Base-by-base conservation (phyloP, 2,797 vertebrate species). In the Melanotaenia maccullochi region DNA sequence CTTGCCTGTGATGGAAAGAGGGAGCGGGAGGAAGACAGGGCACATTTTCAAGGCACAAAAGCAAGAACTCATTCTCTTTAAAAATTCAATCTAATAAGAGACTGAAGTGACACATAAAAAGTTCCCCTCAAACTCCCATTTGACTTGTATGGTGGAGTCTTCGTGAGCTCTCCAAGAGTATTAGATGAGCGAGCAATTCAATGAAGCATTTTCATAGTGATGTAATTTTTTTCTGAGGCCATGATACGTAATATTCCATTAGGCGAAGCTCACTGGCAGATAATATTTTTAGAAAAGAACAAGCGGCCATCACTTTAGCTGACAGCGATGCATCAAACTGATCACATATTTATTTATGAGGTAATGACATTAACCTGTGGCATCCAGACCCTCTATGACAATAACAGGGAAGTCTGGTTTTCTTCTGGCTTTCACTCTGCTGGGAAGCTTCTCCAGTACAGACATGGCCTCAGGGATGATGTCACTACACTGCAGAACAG, bases 361-460 rank as follows among this genome's bases (percentile, higher is more conserved):
- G 65, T 90, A 90, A 92, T 87, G 78, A 25, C 59, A 86, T 93
- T 94, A 91, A 99, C 98, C 98, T 74, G 98, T 98, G 87, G 96
- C 97, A 88, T 99, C 97, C 90, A 99, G 92, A 22, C 97, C 98
- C 68, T 99, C 97, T 18, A 97, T 92, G 79, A 94, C 96, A 67
- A 98, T 92, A 44, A 97, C 90, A 0, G 96, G 97, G 87, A 95
- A 96, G 47, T 40, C 33, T 67, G 96, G 94, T 61, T 93, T 94
- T 60, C 71, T 68, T 83, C 82, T 80, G 30, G 83, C 66, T 68
- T 90, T 63, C 0, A 84, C 84, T 69, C 92, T 88, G 66, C 87
- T 85, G 68, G 95, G 92, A 58, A 96, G 85, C 49, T 95, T 78
- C 55, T 95, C 78, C 42, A 97, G 91, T 1, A 97, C 90, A 0